Conservation (phyloP, 2,888 invertebrate species). For the Ptychoptera albimana region DNA sequence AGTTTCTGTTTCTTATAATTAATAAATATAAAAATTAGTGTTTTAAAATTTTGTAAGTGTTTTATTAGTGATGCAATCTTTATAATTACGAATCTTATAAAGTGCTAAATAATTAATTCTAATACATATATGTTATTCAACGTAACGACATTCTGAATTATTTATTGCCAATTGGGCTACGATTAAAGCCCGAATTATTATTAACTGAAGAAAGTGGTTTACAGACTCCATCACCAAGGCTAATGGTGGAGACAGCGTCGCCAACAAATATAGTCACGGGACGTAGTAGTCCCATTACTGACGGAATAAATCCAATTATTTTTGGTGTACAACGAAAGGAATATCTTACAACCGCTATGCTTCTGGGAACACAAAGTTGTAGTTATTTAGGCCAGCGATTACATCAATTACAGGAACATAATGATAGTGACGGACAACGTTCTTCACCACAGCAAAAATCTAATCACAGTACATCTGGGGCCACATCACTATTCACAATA, state of each 20-base stretch:
- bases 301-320: constrained; percentile 2
- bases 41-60: too few relatives aligned
- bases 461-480: constrained; percentile 21
- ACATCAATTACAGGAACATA: constrained; percentile 22
- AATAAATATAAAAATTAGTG: too few relatives aligned
- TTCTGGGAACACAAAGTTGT: constrained; percentile 29
- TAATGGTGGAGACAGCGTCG: constrained; percentile 14
- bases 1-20: too few relatives aligned
- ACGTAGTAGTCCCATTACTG: not conserved
- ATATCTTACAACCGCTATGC: constrained; percentile 30
- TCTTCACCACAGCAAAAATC: not conserved
- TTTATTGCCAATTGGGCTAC: constrained; percentile 28
- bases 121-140: too few relatives aligned
- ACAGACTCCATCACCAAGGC: constrained; percentile 13
- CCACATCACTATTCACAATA: constrained; percentile 61
- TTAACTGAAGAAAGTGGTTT: constrained; percentile 15
- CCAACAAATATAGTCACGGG: constrained; percentile 8
- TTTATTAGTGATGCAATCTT: too few relatives aligned
- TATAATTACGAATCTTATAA: too few relatives aligned
- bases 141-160: constrained; percentile 28
- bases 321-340: constrained; percentile 1
- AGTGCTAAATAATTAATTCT: too few relatives aligned
- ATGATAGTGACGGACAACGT: constrained; percentile 18
- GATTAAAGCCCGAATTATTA: constrained; percentile 22
- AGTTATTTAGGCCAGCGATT: constrained; percentile 28